Evolutionary conservation across 30 jellyfish, hydroid and myxozoan species (phyloP).

Genomic region (Turritopsis rubra): DNA sequence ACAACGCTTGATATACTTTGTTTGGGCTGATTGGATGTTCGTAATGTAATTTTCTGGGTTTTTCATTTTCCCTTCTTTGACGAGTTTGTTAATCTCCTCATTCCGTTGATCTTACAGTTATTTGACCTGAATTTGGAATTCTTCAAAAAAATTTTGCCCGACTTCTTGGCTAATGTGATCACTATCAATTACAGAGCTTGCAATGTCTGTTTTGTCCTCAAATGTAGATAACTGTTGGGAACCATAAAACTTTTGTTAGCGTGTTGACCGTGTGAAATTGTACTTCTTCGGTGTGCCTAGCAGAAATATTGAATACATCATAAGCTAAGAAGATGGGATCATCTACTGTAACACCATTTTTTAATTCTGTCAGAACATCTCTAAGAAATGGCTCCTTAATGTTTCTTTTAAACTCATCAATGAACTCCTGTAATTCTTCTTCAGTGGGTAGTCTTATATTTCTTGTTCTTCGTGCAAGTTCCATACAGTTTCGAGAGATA

Average conservation of each 20-base stretch:
- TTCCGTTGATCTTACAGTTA: neutral
- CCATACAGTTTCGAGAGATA: neutral
- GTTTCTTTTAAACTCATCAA: neutral
- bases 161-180: neutral
- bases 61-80: neutral
- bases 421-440: neutral
- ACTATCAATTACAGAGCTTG: neutral
- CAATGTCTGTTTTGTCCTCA: neutral
- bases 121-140: neutral
- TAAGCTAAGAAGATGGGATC: neutral
- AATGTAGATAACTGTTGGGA: neutral
- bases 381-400: neutral
- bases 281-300: neutral
- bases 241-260: neutral
- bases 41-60: neutral
- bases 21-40: neutral
- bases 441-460: neutral
- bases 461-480: neutral
- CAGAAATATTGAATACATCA: neutral
- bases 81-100: neutral
- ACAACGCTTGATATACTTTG: neutral
- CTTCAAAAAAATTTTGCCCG: neutral
- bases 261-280: neutral
- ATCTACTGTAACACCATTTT: neutral
- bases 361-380: neutral